Evolutionary conservation across 64 coral and sea anemone genomes (phyloP).

Genomic region (Stylophora pistillata): DNA sequence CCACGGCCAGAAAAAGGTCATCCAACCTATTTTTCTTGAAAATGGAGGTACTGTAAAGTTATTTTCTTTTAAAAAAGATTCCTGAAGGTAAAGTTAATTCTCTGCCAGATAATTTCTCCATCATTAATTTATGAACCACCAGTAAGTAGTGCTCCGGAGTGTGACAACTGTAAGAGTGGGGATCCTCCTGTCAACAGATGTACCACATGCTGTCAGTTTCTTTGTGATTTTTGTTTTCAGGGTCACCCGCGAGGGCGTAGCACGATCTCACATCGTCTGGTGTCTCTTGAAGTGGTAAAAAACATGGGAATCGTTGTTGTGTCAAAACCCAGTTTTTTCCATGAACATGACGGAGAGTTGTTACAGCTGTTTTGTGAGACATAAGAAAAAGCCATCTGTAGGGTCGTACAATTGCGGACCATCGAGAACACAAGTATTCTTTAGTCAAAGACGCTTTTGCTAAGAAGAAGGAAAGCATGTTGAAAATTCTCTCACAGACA

Average conservation of each 20-base stretch:
- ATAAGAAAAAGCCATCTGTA: conserved; percentile 76
- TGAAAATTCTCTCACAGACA: conserved; percentile 62
- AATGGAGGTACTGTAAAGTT: too few relatives aligned
- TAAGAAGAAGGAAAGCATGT: background rate
- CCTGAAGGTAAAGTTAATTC: background rate
- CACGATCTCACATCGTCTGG: background rate
- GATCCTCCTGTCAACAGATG: background rate
- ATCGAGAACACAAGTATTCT: conserved; percentile 78
- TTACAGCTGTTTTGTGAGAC: conserved; percentile 83
- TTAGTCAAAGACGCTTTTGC: conserved; percentile 64
- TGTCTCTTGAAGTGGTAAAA: background rate
- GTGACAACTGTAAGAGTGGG: background rate
- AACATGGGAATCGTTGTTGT: background rate
- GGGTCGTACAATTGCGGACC: conserved; percentile 66
- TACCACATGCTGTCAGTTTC: background rate
- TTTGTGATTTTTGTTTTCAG: background rate
- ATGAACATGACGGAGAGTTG: conserved; percentile 58
- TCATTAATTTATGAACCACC: background rate
- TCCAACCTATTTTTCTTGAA: too few relatives aligned
- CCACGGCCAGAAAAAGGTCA: too few relatives aligned
- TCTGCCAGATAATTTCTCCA: background rate
- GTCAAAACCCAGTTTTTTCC: conserved; percentile 35
- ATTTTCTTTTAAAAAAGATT: too few relatives aligned
- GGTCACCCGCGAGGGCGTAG: background rate
- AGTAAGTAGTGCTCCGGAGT: background rate